Evolutionary conservation across 2,888 invertebrate genomes (phyloP), one percentile per base, ranked within the genome.

Genomic region (Cynaeus angustus): DNA sequence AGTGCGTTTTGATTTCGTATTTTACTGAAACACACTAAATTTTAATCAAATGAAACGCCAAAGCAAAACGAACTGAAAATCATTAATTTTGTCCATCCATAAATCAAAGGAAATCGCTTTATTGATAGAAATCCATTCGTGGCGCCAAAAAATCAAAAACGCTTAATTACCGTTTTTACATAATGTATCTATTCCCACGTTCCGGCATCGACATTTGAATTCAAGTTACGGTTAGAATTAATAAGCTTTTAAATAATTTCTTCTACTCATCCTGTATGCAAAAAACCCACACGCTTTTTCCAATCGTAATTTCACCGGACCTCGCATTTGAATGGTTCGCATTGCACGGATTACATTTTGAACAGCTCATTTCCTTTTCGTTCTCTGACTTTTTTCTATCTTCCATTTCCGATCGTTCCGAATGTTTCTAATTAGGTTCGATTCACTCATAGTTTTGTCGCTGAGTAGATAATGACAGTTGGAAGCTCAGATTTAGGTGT

Each of bases 281-380:
- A 61, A 61, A 61, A 61, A 61, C 37, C 38, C 38, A 28, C 13
- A 45, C 43, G 61, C 26, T 61, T 61, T 61, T 61, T 61, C 12
- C 12, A 10, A 8, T n/a, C 26, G 13, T 61, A 48, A 50, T 50
- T 61, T 50, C 50, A 61, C 48, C 61, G 48, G 50, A 50, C 37
- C 30, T 41, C 14, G 30, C 30, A 13, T 30, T 33, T 33, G 43
- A 59, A 13, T 59, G 45, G 30, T 45, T 30, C 12, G 50, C 61
- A 61, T 61, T 61, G 48, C 37, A 48, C 61, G 61, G 61, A 48
- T 61, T 59, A 59, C 37, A 61, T 61, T 61, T 50, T 61, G 48
- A 61, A 61, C 30, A 61, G 48, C 61, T 61, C 61, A 61, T 61
- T 61, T 61, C 61, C 61, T n/a, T n/a, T n/a, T n/a, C n/a, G n/a